Evolutionary conservation across 1,140 invertebrate genomes (phyloP).

Genomic region (Saccostrea cuccullata): DNA sequence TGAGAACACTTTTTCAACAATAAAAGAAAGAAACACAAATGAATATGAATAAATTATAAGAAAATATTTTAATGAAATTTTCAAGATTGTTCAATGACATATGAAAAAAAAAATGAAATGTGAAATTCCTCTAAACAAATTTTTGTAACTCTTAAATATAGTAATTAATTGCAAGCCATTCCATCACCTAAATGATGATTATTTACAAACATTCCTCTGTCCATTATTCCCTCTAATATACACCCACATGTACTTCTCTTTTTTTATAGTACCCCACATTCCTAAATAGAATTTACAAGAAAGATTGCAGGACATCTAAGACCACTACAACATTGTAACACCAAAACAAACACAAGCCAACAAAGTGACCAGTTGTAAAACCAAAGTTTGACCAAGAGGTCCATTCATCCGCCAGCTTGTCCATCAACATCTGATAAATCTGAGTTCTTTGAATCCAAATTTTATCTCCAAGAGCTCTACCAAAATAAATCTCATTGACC

Average conservation of each 20-base stretch:
- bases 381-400: not conserved
- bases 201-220: not conserved
- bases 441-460: not conserved
- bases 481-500: not conserved
- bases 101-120: too few species aligned
- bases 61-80: too few species aligned
- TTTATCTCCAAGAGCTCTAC: not conserved
- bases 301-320: too few species aligned
- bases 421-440: not conserved
- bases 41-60: not conserved
- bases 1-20: not conserved
- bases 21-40: not conserved
- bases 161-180: too few species aligned
- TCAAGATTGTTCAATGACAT: too few species aligned
- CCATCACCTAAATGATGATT: not conserved
- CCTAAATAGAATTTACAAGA: too few species aligned
- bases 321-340: not conserved
- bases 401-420: not conserved
- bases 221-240: not conserved
- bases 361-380: not conserved
- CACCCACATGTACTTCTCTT: not conserved
- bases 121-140: too few species aligned
- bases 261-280: not conserved
- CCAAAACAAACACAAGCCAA: not conserved
- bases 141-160: too few species aligned